A percentile compares a stretch with the other conserved stretches of the same genome.
phyloP scores from a whole-genome alignment of 1,140 invertebrate genomes.

The Aphis gossypii region DNA sequence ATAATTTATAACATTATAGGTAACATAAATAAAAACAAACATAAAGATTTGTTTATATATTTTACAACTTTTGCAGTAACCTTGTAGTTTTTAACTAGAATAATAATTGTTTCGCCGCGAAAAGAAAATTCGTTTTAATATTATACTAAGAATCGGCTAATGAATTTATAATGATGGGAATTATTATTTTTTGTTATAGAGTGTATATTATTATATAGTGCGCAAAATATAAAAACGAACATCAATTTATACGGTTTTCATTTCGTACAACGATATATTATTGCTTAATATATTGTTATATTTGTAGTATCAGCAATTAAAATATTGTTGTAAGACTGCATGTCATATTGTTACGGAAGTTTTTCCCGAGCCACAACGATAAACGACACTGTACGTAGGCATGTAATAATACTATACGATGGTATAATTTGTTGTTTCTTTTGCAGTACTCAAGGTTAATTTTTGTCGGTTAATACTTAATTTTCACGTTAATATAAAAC shows the following conservation, averaged over 20 bases:
- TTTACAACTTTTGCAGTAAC: not conserved
- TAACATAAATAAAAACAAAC: not conserved
- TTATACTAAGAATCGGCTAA: not conserved
- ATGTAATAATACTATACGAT: not conserved
- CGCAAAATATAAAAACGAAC: not conserved
- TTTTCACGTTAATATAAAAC: not conserved
- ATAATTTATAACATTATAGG: not conserved
- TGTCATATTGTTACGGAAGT: not conserved
- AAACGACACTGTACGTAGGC: not conserved
- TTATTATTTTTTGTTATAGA: not conserved
- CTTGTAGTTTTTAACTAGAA: not conserved
- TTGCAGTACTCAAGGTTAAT: not conserved
- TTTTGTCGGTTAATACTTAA: not conserved
- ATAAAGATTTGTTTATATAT: not conserved
- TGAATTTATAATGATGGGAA: constrained; percentile 29
- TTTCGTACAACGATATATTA: not conserved
- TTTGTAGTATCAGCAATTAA: not conserved
- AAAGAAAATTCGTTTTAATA: constrained; percentile 2
- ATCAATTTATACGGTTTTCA: not conserved
- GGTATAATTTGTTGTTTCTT: not conserved
- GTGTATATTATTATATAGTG: not conserved
- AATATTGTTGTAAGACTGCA: not conserved
- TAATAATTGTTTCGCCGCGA: not conserved
- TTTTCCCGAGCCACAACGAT: not conserved
- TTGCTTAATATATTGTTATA: not conserved